These are phyloP conservation scores for Drosophila teissieri DNA, from an alignment of 1,140 invertebrate species.

Conservation along the genomic window DNA sequence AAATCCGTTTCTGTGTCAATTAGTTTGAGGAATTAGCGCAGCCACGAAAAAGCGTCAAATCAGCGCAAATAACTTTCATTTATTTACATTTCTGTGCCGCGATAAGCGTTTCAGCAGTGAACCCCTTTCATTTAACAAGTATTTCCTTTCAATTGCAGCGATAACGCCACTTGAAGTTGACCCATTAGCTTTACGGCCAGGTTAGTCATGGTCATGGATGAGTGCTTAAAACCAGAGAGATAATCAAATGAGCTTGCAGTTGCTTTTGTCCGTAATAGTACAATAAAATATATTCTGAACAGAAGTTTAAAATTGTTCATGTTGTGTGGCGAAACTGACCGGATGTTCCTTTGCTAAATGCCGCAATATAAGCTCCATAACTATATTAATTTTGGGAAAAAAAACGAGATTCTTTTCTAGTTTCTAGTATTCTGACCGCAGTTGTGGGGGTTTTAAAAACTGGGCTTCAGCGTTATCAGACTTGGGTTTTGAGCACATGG, in stretches of 20 bases:
- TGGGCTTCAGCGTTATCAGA: constrained; percentile 33
- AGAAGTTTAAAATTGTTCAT: too few relatives aligned
- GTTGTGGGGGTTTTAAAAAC: not conserved
- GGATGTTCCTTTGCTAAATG: too few relatives aligned
- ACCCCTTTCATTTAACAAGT: constrained; percentile 10
- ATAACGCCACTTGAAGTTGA: constrained; percentile 9
- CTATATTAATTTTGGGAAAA: too few relatives aligned
- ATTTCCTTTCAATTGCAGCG: constrained; percentile 3
- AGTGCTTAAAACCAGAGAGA: not conserved
- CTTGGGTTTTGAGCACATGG: constrained; percentile 32
- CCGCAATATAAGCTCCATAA: too few relatives aligned
- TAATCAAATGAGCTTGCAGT: not conserved
- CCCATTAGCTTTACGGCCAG: constrained; percentile 22
- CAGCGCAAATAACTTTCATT: constrained; percentile 48
- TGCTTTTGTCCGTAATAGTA: too few relatives aligned
- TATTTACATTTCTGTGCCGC: constrained; percentile 21
- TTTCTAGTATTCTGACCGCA: not conserved
- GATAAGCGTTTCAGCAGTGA: constrained; percentile 9
- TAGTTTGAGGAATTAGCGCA: constrained; percentile 33
- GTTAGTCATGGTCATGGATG: constrained; percentile 16
- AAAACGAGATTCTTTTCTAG: too few relatives aligned
- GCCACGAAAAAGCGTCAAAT: constrained; percentile 19
- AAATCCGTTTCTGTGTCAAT: constrained; percentile 42
- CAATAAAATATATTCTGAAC: too few relatives aligned
- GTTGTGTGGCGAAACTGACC: too few relatives aligned